These are phyloP conservation scores for Chrysina gloriosa DNA, from an alignment of 2,888 invertebrate genomes.

Conservation along the genomic window DNA sequence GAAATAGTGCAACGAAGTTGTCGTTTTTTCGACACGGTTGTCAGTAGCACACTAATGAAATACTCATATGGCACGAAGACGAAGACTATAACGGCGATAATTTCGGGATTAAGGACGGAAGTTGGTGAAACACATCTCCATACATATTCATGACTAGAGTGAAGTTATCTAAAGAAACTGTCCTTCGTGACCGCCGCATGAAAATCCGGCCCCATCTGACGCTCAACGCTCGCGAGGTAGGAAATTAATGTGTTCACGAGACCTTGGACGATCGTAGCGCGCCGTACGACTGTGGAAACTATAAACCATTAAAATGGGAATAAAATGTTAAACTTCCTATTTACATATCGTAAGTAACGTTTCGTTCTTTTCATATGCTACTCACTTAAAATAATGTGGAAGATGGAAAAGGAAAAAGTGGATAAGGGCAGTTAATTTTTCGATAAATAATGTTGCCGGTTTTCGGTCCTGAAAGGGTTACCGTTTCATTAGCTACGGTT, in stretches of 20 bases:
- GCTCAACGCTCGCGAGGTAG: constrained; percentile 30
- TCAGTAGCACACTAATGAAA: constrained; percentile 22
- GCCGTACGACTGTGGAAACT: constrained; percentile 52
- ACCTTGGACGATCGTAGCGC: constrained; percentile 43
- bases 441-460: neutral
- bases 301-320: constrained; percentile 61
- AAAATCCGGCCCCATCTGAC: constrained; percentile 55
- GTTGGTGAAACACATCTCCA: constrained; percentile 56
- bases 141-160: constrained; percentile 57
- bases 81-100: constrained; percentile 54
- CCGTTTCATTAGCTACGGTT: neutral
- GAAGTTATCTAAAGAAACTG: constrained; percentile 57
- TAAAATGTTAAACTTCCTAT: constrained; percentile 57
- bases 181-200: constrained; percentile 55
- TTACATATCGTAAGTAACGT: constrained; percentile 44
- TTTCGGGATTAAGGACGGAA: constrained; percentile 56
- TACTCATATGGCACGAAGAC: constrained; percentile 32
- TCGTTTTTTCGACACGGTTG: constrained; percentile 13
- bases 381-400: neutral
- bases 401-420: neutral
- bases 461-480: neutral
- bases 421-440: neutral
- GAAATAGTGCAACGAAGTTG: neutral
- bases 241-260: constrained; percentile 57
- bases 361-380: neutral